Conservation (phyloP, 1,140 invertebrate genomes). For the Sinonovacula constricta region DNA sequence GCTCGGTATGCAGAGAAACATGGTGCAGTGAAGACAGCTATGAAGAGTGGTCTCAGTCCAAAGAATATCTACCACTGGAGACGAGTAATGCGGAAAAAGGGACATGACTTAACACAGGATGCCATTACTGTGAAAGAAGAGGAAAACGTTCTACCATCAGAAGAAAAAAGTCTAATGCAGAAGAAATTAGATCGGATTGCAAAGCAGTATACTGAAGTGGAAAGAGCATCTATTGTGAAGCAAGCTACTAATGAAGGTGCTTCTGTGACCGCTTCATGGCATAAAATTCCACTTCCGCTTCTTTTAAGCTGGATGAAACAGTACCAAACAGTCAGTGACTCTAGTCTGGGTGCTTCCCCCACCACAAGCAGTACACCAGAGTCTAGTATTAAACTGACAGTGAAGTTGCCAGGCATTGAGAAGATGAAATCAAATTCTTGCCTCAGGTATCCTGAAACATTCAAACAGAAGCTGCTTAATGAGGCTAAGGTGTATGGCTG, state of each 20-base stretch:
- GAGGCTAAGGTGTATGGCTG: constrained; percentile 25
- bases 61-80: constrained; percentile 48
- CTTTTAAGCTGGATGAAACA: constrained; percentile 45
- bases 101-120: constrained; percentile 28
- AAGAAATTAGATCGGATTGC: constrained; percentile 34
- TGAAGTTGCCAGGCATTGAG: constrained; percentile 20
- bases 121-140: background rate
- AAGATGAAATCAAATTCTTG: constrained; percentile 2
- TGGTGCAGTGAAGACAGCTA: constrained; percentile 32
- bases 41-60: constrained; percentile 29
- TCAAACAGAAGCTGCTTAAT: constrained; percentile 6
- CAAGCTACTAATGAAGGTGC: constrained; percentile 27
- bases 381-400: constrained; percentile 10
- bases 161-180: constrained; percentile 45
- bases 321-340: background rate
- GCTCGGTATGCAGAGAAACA: constrained; percentile 32
- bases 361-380: background rate
- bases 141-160: background rate
- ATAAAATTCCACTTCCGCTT: constrained; percentile 36
- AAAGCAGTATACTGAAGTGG: constrained; percentile 8
- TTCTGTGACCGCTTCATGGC: constrained; percentile 30
- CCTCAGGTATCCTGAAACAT: constrained; percentile 7
- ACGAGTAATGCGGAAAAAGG: constrained; percentile 34
- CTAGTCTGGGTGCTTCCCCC: too few relatives aligned
- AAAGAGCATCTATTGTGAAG: constrained; percentile 27